phyloP scores from a whole-genome alignment of 1,140 invertebrate species.

The Lerema accius region DNA sequence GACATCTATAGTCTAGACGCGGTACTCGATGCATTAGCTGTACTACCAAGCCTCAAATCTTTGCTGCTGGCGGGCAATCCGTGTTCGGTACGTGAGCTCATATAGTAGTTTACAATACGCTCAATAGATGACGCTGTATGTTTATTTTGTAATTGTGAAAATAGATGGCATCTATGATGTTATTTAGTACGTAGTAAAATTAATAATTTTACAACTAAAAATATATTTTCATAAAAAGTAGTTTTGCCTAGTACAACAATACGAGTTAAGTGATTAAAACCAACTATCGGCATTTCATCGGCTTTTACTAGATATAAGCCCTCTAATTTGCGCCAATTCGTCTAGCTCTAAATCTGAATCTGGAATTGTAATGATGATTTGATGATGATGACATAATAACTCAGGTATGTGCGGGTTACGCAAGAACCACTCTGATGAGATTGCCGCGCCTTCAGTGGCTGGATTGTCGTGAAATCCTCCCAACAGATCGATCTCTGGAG shows the following conservation, averaged over 20 bases:
- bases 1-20: constrained; percentile 78
- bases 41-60: constrained; percentile 63
- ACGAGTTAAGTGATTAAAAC: too few species aligned
- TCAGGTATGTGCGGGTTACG: constrained; percentile 62
- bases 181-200: too few species aligned
- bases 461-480: constrained; percentile 58
- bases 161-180: too few species aligned
- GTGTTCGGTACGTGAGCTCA: constrained; percentile 67
- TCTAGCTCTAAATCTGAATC: too few species aligned
- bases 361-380: too few species aligned
- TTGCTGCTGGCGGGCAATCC: constrained; percentile 81
- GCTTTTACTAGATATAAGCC: too few species aligned
- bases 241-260: too few species aligned
- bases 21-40: constrained; percentile 61
- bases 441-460: constrained; percentile 60
- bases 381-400: constrained; percentile 9
- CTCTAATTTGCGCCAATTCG: too few species aligned
- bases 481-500: constrained; percentile 47
- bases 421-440: constrained; percentile 49
- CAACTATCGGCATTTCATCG: too few species aligned
- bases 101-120: constrained; percentile 24
- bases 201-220: too few species aligned
- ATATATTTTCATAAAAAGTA: too few species aligned
- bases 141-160: neutral
- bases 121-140: constrained; percentile 50